phyloP scores from a whole-genome alignment of 2,797 vertebrate species.

The Pogonophryne albipinna region DNA sequence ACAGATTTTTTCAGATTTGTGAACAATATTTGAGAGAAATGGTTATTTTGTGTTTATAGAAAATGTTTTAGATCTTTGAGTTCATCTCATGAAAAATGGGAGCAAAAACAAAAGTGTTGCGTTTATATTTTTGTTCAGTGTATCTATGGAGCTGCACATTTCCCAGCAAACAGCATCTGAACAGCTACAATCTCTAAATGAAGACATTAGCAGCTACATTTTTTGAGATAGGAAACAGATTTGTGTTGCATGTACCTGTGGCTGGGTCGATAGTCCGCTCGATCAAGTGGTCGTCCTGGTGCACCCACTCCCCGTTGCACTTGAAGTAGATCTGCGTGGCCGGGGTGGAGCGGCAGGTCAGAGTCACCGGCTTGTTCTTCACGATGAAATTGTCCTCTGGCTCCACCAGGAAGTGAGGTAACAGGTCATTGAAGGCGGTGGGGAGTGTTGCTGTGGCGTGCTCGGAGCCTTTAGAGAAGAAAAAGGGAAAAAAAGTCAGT shows the following conservation, averaged over 20 bases:
- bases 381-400: conserved; percentile 96
- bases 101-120: too few species aligned
- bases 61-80: too few species aligned
- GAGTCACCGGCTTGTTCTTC: conserved; percentile 97
- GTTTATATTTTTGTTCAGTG: too few species aligned
- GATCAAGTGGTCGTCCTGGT: conserved; percentile 94
- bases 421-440: conserved; percentile 89
- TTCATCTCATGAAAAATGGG: too few species aligned
- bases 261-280: conserved; percentile 89
- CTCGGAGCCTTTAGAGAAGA: conserved; percentile 87
- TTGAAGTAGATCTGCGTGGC: conserved; percentile 99
- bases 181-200: neutral
- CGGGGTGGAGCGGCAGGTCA: conserved; percentile 94
- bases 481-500: conserved; percentile 2
- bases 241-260: conserved; percentile 85
- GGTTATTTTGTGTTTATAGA: too few species aligned
- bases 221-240: neutral
- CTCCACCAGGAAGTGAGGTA: conserved; percentile 97
- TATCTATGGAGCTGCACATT: conserved; percentile 40
- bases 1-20: too few species aligned
- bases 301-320: conserved; percentile 99
- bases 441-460: conserved; percentile 91
- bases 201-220: neutral
- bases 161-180: conserved; percentile 5
- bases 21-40: too few species aligned